Conservation (phyloP, 1,140 invertebrate genomes). For the Heliothis virescens region DNA sequence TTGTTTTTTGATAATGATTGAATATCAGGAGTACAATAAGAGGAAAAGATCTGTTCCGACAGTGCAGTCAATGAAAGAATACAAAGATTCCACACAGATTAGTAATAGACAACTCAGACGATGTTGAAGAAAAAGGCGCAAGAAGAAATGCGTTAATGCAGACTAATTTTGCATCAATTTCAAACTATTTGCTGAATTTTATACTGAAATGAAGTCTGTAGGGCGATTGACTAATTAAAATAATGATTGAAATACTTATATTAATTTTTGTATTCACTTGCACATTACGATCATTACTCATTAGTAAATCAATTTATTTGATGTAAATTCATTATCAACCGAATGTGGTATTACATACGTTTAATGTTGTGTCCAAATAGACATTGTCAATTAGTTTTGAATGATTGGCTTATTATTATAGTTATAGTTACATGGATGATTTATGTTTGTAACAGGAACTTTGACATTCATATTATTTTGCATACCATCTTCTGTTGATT, state of each 20-base stretch:
- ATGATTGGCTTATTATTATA: neutral
- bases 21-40: neutral
- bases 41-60: too few species aligned
- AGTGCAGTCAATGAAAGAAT: too few species aligned
- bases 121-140: neutral
- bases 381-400: neutral
- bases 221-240: neutral
- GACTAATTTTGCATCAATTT: neutral
- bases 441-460: neutral
- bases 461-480: neutral
- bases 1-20: slow-evolving; percentile 21
- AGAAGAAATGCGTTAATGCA: neutral
- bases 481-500: neutral
- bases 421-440: slow-evolving; percentile 21
- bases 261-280: too few species aligned
- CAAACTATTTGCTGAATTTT: neutral
- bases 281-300: too few species aligned
- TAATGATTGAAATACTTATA: neutral
- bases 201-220: neutral
- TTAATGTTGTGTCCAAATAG: neutral
- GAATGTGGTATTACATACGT: neutral
- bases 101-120: neutral
- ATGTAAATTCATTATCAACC: neutral
- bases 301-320: too few species aligned
- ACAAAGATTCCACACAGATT: too few species aligned